Evolutionary conservation across 2,113 vertebrate genomes (phyloP).

Genomic region (Prionailurus bengalensis): DNA sequence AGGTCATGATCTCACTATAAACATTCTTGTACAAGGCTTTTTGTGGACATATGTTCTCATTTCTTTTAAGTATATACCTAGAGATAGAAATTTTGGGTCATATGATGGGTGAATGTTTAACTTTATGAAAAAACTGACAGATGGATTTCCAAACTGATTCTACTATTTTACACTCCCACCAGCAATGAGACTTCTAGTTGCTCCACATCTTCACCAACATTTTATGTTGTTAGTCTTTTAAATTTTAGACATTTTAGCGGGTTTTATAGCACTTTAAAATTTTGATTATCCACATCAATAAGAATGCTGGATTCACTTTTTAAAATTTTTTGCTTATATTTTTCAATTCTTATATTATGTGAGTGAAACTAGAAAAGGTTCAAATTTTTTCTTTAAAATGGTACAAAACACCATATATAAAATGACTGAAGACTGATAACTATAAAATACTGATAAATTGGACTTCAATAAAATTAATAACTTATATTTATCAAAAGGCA

Average conservation of each 20-base stretch:
- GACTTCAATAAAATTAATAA: conserved; percentile 36
- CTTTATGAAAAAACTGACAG: conserved; percentile 24
- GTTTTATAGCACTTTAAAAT: conserved; percentile 5
- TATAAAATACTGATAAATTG: background rate
- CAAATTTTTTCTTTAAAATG: conserved; percentile 40
- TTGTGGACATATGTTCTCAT: background rate
- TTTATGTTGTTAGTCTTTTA: background rate
- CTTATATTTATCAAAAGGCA: background rate
- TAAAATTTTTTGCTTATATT: background rate
- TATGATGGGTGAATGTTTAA: background rate
- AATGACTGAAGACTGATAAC: background rate
- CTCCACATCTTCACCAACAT: background rate
- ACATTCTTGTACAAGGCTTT: background rate
- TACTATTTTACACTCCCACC: conserved; percentile 8
- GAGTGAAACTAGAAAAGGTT: background rate
- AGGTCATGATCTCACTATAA: background rate
- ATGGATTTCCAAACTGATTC: conserved; percentile 31
- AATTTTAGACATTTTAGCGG: background rate
- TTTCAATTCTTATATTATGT: background rate
- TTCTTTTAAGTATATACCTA: conserved; percentile 7
- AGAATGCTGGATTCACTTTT: conserved; percentile 24
- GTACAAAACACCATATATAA: background rate
- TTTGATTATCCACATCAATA: conserved; percentile 37
- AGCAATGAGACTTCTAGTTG: conserved; percentile 27
- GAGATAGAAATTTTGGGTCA: background rate